Percentiles rank a stretch among this genome's conserved stretches.
Evolutionary conservation across 2,797 vertebrate species (phyloP).

Genomic region (Gadopsis marmoratus): DNA sequence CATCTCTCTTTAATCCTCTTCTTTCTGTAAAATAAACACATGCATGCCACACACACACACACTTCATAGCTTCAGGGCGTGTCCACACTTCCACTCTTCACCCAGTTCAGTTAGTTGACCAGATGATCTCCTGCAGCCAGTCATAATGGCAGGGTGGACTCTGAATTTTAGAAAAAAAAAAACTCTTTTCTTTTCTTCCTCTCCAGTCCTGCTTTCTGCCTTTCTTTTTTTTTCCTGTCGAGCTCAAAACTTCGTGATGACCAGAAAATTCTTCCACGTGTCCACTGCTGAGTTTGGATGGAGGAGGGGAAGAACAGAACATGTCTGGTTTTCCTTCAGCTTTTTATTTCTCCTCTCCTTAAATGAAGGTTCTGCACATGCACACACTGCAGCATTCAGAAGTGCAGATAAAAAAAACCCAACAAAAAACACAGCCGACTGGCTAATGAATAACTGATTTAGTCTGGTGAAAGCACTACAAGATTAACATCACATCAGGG

Average conservation of each 20-base stretch:
- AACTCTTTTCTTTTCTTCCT: constrained; percentile 64
- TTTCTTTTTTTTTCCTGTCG: constrained; percentile 28
- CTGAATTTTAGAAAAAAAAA: constrained; percentile 33
- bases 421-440: not conserved
- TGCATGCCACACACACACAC: constrained; percentile 51
- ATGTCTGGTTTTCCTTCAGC: constrained; percentile 32
- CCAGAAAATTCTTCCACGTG: constrained; percentile 82
- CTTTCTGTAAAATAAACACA: constrained; percentile 51
- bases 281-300: constrained; percentile 67
- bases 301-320: constrained; percentile 63
- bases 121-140: constrained; percentile 72
- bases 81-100: constrained; percentile 49
- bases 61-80: constrained; percentile 70
- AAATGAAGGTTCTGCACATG: constrained; percentile 6
- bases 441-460: not conserved
- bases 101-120: constrained; percentile 57
- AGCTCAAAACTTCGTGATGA: constrained; percentile 71
- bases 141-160: constrained; percentile 76
- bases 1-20: not conserved
- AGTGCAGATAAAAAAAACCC: not conserved
- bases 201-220: constrained; percentile 39
- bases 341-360: constrained; percentile 11
- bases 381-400: not conserved
- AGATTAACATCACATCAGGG: not conserved
- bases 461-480: not conserved